phyloP scores from a whole-genome alignment of 2,797 vertebrate genomes.

The Rhadinocentrus ornatus region DNA sequence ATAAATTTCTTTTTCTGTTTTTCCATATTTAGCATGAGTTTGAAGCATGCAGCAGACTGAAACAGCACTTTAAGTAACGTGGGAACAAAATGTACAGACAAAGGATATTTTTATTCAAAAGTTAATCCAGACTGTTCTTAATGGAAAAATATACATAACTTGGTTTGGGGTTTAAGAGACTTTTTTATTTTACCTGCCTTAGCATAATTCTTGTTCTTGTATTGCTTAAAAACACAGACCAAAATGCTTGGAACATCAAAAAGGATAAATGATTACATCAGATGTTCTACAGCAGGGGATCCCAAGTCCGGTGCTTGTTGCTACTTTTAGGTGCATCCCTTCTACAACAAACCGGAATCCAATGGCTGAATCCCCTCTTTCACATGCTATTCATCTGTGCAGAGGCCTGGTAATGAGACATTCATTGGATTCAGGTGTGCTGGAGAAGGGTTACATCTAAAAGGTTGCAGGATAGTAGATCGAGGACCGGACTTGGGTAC shows the following conservation, averaged over 20 bases:
- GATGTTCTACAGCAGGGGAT: not conserved
- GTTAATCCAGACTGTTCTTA: not conserved
- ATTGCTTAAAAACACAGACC: not conserved
- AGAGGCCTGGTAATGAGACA: no score
- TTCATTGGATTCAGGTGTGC: no score
- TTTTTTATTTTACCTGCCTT: not conserved
- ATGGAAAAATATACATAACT: not conserved
- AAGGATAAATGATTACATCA: not conserved
- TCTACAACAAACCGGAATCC: no score
- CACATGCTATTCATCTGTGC: no score
- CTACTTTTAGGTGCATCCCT: no score
- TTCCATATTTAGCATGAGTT: not conserved
- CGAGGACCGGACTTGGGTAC: no score
- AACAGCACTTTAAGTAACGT: not conserved
- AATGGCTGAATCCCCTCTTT: no score
- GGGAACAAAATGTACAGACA: not conserved
- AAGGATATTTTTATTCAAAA: not conserved
- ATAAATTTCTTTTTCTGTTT: constrained; percentile 14
- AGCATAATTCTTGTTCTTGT: not conserved
- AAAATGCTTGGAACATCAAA: not conserved
- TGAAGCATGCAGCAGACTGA: not conserved
- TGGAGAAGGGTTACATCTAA: no score
- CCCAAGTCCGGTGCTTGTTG: no score
- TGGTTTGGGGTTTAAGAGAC: not conserved
- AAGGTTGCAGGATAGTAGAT: no score